These are phyloP conservation scores for Nannoperca australis DNA, from an alignment of 2,797 vertebrate genomes.

Conservation along the genomic window DNA sequence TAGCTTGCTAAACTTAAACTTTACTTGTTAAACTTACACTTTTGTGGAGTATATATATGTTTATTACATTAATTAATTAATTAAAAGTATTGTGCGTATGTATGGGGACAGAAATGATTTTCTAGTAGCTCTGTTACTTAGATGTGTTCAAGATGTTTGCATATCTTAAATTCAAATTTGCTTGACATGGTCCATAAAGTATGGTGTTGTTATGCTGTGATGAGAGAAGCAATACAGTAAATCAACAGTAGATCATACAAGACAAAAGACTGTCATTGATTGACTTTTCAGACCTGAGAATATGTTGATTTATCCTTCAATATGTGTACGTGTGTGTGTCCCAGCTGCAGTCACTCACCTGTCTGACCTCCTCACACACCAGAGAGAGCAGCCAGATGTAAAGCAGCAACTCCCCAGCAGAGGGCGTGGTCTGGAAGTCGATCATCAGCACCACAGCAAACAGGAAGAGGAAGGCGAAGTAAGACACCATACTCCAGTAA, in stretches of 20 bases:
- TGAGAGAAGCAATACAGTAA: neutral
- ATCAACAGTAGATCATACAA: neutral
- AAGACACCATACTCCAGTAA: slow-evolving; percentile 92
- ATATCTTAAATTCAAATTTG: neutral
- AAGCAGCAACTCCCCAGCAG: slow-evolving; percentile 88
- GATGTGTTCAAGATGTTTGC: neutral
- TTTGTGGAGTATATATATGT: no score
- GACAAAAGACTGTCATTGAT: no score
- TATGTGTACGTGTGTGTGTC: neutral
- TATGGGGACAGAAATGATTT: neutral
- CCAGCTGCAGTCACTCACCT: slow-evolving; percentile 83
- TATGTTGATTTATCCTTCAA: neutral
- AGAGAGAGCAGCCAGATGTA: slow-evolving; percentile 94
- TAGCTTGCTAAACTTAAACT: no score
- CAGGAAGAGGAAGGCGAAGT: slow-evolving; percentile 94
- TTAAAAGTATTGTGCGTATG: no score
- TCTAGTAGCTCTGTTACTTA: neutral
- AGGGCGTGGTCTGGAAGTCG: slow-evolving; percentile 91
- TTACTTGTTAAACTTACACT: no score
- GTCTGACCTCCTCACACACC: slow-evolving; percentile 93
- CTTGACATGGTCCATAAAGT: neutral
- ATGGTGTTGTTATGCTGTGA: neutral
- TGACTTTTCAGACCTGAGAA: neutral
- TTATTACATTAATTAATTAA: no score
- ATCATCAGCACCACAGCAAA: slow-evolving; percentile 94